phyloP scores from a whole-genome alignment of 2,797 vertebrate species.

The Epinephelus awoara region DNA sequence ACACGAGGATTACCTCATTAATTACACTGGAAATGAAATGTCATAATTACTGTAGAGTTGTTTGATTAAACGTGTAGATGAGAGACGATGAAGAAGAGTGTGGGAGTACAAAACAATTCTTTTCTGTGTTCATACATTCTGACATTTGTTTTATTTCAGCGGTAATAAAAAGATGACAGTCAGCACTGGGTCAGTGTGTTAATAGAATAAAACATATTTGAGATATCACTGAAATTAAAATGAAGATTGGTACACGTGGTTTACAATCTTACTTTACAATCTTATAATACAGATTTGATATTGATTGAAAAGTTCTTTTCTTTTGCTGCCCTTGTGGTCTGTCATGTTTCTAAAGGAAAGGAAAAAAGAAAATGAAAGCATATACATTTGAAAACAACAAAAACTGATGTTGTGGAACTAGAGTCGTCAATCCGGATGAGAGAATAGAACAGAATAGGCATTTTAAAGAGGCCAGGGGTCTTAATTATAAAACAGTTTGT shows the following conservation, averaged over 20 bases:
- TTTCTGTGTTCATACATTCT: not conserved
- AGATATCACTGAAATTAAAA: not conserved
- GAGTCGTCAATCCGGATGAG: no score
- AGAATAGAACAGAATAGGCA: no score
- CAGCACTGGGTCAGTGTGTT: not conserved
- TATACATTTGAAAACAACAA: not conserved
- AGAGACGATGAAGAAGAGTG: not conserved
- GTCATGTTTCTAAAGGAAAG: not conserved
- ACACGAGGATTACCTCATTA: conserved; percentile 57
- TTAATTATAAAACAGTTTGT: no score
- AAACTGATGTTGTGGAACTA: no score
- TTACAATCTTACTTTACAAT: not conserved
- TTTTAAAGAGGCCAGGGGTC: no score
- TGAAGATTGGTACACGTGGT: not conserved
- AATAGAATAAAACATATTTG: not conserved
- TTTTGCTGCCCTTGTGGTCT: not conserved
- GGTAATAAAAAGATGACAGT: not conserved
- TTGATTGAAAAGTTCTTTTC: not conserved
- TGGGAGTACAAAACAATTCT: not conserved
- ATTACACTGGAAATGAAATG: conserved; percentile 55
- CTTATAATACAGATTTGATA: not conserved
- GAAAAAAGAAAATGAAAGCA: not conserved
- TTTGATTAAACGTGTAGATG: conserved; percentile 25
- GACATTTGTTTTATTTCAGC: not conserved
- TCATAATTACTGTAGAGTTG: conserved; percentile 10